phyloP scores from a whole-genome alignment of 2,888 invertebrate species.

The Sarcophaga caerulescens region DNA sequence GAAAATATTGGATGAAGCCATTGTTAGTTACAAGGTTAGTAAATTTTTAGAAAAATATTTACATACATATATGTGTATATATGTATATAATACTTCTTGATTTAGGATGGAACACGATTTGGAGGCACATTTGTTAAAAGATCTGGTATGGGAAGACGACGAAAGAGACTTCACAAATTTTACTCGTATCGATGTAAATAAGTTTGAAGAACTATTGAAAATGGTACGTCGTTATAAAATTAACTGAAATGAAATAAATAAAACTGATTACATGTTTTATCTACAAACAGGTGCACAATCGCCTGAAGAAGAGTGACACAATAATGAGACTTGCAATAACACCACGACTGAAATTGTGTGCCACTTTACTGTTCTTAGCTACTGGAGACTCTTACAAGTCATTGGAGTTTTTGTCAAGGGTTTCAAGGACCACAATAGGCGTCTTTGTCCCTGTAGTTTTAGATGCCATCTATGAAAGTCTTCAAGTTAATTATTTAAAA shows the following conservation, averaged over 20 bases:
- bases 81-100: too few relatives aligned
- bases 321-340: not conserved
- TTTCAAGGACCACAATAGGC: constrained; percentile 8
- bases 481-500: not conserved
- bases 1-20: not conserved
- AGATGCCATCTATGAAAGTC: constrained; percentile 6
- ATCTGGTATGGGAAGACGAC: not conserved
- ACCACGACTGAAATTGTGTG: constrained; percentile 9
- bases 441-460: not conserved
- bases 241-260: not conserved
- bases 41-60: too few relatives aligned
- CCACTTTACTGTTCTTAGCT: not conserved
- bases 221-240: not conserved
- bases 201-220: too few relatives aligned
- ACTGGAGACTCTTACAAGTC: constrained; percentile 14
- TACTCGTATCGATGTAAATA: too few relatives aligned
- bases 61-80: too few relatives aligned
- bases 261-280: not conserved
- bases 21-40: too few relatives aligned
- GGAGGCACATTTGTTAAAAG: not conserved
- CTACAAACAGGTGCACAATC: not conserved
- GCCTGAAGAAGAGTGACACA: not conserved
- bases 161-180: not conserved
- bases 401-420: constrained; percentile 1
- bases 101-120: not conserved